A percentile compares a stretch with the other conserved stretches of the same genome.
Conservation (phyloP, 2,113 vertebrate genomes). For the Odontesthes bonariensis region DNA sequence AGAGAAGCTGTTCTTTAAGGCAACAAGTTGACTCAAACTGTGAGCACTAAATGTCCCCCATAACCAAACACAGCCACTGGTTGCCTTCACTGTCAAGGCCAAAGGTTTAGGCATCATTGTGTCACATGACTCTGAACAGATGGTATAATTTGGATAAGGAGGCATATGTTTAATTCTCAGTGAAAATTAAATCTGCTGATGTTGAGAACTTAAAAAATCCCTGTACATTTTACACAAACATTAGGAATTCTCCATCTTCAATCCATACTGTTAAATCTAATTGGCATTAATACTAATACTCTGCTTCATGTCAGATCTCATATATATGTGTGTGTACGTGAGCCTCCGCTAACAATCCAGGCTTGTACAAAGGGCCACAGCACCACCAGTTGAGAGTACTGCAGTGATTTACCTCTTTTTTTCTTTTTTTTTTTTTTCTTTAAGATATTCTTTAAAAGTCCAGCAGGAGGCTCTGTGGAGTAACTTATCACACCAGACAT, state of each 20-base stretch:
- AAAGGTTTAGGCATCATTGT: neutral
- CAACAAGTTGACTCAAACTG: neutral
- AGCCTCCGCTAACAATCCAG: neutral
- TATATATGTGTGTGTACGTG: neutral
- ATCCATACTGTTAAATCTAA: neutral
- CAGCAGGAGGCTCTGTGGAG: neutral
- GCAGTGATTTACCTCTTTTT: slow-evolving; percentile 6
- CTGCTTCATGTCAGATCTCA: neutral
- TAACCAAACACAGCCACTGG: too few species aligned
- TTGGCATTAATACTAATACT: neutral
- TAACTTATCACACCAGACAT: neutral
- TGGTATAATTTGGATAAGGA: too few species aligned
- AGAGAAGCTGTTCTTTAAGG: too few species aligned
- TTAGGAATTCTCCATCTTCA: neutral
- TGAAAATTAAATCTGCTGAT: too few species aligned
- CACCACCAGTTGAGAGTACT: neutral
- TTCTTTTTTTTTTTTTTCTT: too few species aligned
- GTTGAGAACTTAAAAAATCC: too few species aligned
- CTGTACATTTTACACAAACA: neutral
- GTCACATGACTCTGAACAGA: too few species aligned
- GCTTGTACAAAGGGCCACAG: slow-evolving; percentile 5
- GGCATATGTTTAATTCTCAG: too few species aligned
- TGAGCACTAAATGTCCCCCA: neutral
- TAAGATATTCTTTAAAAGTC: neutral
- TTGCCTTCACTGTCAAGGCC: too few species aligned